Base-by-base conservation (phyloP, 2,888 invertebrate genomes). In the Spilarctia lutea region DNA sequence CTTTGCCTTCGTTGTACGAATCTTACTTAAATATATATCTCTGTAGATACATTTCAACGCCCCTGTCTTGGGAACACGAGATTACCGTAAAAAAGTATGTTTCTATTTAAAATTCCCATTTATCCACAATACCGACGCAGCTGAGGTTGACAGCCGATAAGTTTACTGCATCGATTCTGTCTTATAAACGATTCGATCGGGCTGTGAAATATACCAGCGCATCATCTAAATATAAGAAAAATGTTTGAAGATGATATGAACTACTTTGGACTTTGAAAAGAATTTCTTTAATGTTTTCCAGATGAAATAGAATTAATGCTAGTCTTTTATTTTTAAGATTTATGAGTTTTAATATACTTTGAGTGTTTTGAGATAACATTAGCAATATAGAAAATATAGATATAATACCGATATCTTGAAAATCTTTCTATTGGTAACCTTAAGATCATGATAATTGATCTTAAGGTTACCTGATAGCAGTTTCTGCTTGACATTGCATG, bases 81-180 rank as follows among this genome's bases (percentile, higher is more conserved):
- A 91, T 85, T 84, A 92, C 88, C 91, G 91, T 88, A 89, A 91
- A 91, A 88, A 91, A 91, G 89, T 88, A 89, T 92, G 92, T 94
- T 90, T 92, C 92, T 91, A 91, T 92, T 94, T 93, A 91, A 93
- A 91, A 91, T 88, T 88, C 85, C 85, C 86, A 85, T 88, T 89
- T 89, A 85, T 86, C 82, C 80, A 81, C 82, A 82, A 79, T 80
- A 79, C 81, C 82, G 80, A 74, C 78, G 81, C 91, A 91, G 90
- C 92, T 92, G 94, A 83, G 87, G 83, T 85, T 91, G 92, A 90
- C 91, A 89, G 85, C 77, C 87, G 88, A 90, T 92, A 90, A 87
- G 85, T 82, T 84, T 80, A 77, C 83, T 77, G 75, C 72, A 84
- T 83, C 79, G 83, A 85, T 83, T 78, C 73, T 83, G 73, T 79